A percentile compares a stretch with the other conserved stretches of the same genome.
Conservation (phyloP, 2,113 vertebrate species). For the Tragelaphus scriptus region DNA sequence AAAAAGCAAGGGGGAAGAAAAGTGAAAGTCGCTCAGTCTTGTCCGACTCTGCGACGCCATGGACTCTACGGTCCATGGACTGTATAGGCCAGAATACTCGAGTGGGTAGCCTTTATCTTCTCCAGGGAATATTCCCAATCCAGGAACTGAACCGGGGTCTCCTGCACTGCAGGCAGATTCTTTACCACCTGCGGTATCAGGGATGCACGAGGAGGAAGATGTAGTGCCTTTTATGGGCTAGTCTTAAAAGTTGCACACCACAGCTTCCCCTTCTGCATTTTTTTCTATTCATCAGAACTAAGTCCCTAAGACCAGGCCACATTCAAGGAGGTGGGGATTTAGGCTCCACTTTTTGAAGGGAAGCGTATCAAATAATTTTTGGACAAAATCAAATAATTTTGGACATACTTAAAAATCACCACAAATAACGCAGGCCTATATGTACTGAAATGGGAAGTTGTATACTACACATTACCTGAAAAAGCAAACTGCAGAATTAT, state of each 20-base stretch:
- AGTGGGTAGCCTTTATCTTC: not conserved
- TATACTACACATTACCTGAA: not conserved
- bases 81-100: not conserved
- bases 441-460: not conserved
- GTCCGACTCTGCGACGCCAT: rapidly evolving
- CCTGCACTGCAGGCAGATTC: not conserved
- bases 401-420: not conserved
- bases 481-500: not conserved
- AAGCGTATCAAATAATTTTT: not conserved
- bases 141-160: not conserved
- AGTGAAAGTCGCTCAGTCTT: not conserved
- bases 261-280: not conserved
- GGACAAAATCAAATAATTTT: not conserved
- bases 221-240: not conserved
- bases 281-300: not conserved
- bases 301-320: not conserved
- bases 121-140: not conserved
- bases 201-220: not conserved
- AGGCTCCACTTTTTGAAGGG: not conserved
- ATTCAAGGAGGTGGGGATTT: not conserved
- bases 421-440: not conserved
- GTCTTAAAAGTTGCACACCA: not conserved
- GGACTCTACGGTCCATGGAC: not conserved
- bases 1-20: not conserved
- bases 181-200: not conserved